Percentiles rank a stretch among this genome's conserved stretches.
phyloP scores from a whole-genome alignment of 2,797 vertebrate species.

The Geotria australis region DNA sequence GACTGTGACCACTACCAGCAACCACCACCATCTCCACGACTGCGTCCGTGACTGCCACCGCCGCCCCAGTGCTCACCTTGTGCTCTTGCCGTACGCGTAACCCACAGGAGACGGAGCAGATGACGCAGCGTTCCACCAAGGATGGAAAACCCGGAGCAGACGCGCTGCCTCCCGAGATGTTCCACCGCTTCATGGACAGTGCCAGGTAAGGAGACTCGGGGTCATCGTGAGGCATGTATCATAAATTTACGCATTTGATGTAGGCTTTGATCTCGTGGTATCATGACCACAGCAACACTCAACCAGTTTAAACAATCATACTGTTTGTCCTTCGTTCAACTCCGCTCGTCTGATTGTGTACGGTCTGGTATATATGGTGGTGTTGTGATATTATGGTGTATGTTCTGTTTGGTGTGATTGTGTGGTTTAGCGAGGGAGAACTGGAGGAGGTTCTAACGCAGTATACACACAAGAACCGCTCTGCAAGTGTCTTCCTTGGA shows the following conservation, averaged over 20 bases:
- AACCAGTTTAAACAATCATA: not conserved
- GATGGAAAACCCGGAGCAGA: not conserved
- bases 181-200: not conserved
- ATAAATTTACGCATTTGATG: not conserved
- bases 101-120: not conserved
- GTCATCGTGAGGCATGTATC: not conserved
- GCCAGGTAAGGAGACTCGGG: not conserved
- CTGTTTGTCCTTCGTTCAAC: not conserved
- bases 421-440: constrained; percentile 37
- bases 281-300: not conserved
- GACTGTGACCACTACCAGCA: too few relatives aligned
- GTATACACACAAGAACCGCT: constrained; percentile 76
- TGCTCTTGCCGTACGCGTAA: too few relatives aligned
- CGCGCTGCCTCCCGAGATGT: not conserved
- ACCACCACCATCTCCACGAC: too few relatives aligned
- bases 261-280: not conserved
- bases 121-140: not conserved
- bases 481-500: constrained; percentile 53
- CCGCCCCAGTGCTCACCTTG: too few relatives aligned
- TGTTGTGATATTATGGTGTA: not conserved
- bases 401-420: not conserved
- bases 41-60: too few relatives aligned
- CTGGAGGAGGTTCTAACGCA: constrained; percentile 75
- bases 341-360: not conserved
- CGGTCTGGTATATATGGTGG: not conserved